Evolutionary conservation across 2,888 invertebrate genomes (phyloP).

Genomic region (Platycheirus rosarum): DNA sequence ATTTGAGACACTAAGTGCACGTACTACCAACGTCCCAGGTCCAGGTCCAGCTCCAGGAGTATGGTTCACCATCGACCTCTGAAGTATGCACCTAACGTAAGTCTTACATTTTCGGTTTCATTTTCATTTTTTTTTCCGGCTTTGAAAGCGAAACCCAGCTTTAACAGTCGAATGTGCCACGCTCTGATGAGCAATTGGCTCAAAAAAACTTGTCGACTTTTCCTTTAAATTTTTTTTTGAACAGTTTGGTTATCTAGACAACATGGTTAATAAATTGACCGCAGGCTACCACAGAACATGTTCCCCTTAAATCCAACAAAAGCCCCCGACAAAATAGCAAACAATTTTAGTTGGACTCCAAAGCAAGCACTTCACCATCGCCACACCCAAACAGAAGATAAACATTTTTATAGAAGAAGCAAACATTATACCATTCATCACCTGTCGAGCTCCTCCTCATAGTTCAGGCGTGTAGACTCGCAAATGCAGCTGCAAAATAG

Average conservation of each 20-base stretch:
- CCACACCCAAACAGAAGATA: slow-evolving; percentile 66
- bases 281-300: slow-evolving; percentile 60
- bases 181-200: slow-evolving; percentile 74
- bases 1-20: slow-evolving; percentile 47
- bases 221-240: slow-evolving; percentile 39
- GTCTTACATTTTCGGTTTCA: slow-evolving; percentile 59
- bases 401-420: slow-evolving; percentile 41
- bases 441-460: slow-evolving; percentile 69
- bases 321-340: slow-evolving; percentile 31
- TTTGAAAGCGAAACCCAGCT: slow-evolving; percentile 64
- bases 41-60: slow-evolving; percentile 23
- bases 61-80: slow-evolving; percentile 55
- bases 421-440: slow-evolving; percentile 69
- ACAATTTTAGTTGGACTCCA: slow-evolving; percentile 46
- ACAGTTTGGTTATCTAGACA: slow-evolving; percentile 61
- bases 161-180: slow-evolving; percentile 53
- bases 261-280: slow-evolving; percentile 73
- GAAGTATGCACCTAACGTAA: slow-evolving; percentile 62
- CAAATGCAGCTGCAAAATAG: slow-evolving; percentile 34
- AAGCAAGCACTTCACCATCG: slow-evolving; percentile 44
- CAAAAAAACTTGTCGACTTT: slow-evolving; percentile 71
- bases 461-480: slow-evolving; percentile 15
- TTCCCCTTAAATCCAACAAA: slow-evolving; percentile 3
- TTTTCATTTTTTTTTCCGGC: slow-evolving; percentile 50
- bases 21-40: slow-evolving; percentile 1